These are phyloP conservation scores for Celastrina argiolus DNA, from an alignment of 2,888 invertebrate species.

Conservation along the genomic window DNA sequence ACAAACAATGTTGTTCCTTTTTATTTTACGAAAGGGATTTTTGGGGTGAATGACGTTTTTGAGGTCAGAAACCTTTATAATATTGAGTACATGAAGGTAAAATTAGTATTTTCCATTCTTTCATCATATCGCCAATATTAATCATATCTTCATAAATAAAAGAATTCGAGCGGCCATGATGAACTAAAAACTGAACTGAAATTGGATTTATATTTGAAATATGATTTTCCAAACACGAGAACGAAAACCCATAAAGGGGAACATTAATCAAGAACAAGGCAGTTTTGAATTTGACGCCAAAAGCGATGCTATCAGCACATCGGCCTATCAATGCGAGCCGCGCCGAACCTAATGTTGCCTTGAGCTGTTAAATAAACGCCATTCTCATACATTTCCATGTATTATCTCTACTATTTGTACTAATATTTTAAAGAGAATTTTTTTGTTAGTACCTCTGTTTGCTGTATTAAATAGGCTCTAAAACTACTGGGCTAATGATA, in stretches of 20 bases:
- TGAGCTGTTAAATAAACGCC: conserved; percentile 19
- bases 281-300: conserved; percentile 67
- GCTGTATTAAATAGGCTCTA: too few relatives aligned
- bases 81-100: too few relatives aligned
- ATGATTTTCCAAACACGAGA: conserved; percentile 32
- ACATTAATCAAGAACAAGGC: conserved; percentile 66
- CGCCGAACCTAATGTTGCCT: conserved; percentile 33
- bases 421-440: too few relatives aligned
- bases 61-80: neutral
- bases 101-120: too few relatives aligned
- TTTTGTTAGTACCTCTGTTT: too few relatives aligned
- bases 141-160: neutral
- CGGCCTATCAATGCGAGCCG: conserved; percentile 39
- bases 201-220: conserved; percentile 36
- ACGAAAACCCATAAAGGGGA: conserved; percentile 48
- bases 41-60: neutral
- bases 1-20: neutral
- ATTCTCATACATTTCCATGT: conserved; percentile 1
- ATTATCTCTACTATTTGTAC: neutral
- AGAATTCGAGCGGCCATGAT: neutral
- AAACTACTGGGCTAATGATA: too few relatives aligned
- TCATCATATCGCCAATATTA: neutral
- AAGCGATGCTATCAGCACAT: conserved; percentile 57
- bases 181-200: conserved; percentile 30
- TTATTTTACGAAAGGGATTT: neutral